Evolutionary conservation across 2,113 vertebrate genomes (phyloP).

Genomic region (Kryptolebias marmoratus): DNA sequence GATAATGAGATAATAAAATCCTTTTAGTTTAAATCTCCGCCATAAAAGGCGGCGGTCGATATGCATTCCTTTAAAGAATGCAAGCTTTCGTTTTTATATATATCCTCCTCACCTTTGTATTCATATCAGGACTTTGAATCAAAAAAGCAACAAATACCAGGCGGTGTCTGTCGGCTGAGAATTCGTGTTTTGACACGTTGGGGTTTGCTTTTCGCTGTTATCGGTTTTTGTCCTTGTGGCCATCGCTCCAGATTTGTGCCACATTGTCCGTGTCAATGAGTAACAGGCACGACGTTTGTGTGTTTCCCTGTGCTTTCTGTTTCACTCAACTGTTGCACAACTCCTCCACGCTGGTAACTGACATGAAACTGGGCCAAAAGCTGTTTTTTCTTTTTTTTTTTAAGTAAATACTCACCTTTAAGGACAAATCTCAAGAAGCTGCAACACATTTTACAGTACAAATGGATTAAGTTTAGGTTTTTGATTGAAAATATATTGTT

Average conservation of each 20-base stretch:
- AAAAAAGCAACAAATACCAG: not conserved
- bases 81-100: not conserved
- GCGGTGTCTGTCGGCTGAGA: not conserved
- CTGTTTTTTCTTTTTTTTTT: not conserved
- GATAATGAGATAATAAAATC: too few relatives aligned
- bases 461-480: not conserved
- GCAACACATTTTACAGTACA: not conserved
- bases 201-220: not conserved
- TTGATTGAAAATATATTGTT: not conserved
- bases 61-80: not conserved
- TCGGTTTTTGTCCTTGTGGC: not conserved
- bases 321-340: constrained; percentile 17
- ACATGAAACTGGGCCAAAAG: constrained; percentile 13
- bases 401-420: not conserved
- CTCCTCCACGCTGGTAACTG: constrained; percentile 1
- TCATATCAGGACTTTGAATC: not conserved
- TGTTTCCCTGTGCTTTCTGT: constrained; percentile 18
- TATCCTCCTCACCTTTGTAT: not conserved
- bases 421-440: not conserved
- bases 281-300: not conserved
- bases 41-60: too few relatives aligned
- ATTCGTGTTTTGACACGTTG: not conserved
- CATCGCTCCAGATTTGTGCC: not conserved
- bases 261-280: constrained; percentile 13
- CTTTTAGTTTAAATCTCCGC: too few relatives aligned